Evolutionary conservation across 1,140 invertebrate species (phyloP).

Genomic region (Hyposmocoma kahamanoa): DNA sequence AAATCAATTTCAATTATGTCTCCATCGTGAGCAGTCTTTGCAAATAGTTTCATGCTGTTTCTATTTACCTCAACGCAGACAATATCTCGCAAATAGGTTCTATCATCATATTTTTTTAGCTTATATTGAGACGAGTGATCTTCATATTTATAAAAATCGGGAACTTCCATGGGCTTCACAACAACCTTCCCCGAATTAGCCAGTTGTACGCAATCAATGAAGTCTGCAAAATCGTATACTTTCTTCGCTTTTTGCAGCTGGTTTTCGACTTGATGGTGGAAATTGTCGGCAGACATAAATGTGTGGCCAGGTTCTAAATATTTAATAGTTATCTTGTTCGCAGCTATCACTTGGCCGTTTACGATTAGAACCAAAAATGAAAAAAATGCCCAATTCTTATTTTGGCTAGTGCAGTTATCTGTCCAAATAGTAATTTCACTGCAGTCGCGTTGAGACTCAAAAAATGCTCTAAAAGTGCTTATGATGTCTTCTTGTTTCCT

Average conservation of each 20-base stretch:
- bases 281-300: slow-evolving; percentile 24
- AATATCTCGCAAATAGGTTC: slow-evolving; percentile 7
- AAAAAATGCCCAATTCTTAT: slow-evolving; percentile 27
- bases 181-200: slow-evolving; percentile 15
- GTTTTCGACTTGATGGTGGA: slow-evolving; percentile 38
- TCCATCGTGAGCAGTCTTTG: not conserved
- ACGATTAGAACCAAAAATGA: slow-evolving; percentile 15
- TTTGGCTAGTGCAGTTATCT: slow-evolving; percentile 16
- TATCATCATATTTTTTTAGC: slow-evolving; percentile 3
- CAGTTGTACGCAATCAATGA: slow-evolving; percentile 8
- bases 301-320: slow-evolving; percentile 15
- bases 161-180: slow-evolving; percentile 61
- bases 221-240: slow-evolving; percentile 40
- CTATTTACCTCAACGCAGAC: not conserved
- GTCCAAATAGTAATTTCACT: slow-evolving; percentile 23
- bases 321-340: slow-evolving; percentile 10
- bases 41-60: not conserved
- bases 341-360: slow-evolving; percentile 1
- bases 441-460: slow-evolving; percentile 5
- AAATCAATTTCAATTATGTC: not conserved
- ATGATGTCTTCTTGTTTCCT: slow-evolving; percentile 14
- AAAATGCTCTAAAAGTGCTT: slow-evolving; percentile 9
- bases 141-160: slow-evolving; percentile 70
- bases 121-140: slow-evolving; percentile 3
- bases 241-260: slow-evolving; percentile 23